Percentiles rank a stretch among this genome's conserved stretches.
These are phyloP conservation scores for Spongilla lacustris DNA, from an alignment of 37 sponge, comb jelly and placozoan genomes.

Conservation along the genomic window DNA sequence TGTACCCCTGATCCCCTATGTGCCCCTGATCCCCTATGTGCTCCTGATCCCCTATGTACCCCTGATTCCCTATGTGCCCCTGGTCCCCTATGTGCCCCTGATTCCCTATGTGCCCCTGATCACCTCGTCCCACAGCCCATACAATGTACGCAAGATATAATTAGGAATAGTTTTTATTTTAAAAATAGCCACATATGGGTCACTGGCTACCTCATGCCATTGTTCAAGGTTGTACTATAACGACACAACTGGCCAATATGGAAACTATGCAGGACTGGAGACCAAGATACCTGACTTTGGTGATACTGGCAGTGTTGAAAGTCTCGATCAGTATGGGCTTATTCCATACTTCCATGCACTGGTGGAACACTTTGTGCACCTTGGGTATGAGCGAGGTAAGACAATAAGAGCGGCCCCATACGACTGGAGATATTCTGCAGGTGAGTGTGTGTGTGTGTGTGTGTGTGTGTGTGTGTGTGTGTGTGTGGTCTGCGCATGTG, in stretches of 20 bases:
- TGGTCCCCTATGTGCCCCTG: too few relatives aligned
- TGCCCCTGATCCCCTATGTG: too few relatives aligned
- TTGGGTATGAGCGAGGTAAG: constrained; percentile 70
- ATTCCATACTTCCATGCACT: constrained; percentile 23
- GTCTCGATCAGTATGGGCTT: constrained; percentile 31
- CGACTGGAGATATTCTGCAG: constrained; percentile 76
- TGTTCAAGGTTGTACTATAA: constrained; percentile 34
- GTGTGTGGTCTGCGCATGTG: background rate
- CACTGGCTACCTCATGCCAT: too few relatives aligned
- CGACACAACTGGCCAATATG: constrained; percentile 26
- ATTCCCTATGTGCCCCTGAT: too few relatives aligned
- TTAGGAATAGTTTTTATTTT: too few relatives aligned
- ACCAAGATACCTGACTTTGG: constrained; percentile 77
- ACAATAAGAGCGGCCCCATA: constrained; percentile 73
- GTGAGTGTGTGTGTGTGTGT: constrained; percentile 35
- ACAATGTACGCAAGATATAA: too few relatives aligned
- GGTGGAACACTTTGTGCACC: constrained; percentile 51
- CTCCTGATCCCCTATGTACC: too few relatives aligned
- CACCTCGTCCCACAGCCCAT: too few relatives aligned
- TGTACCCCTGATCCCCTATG: too few relatives aligned
- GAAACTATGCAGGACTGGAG: constrained; percentile 41
- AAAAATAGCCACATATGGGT: too few relatives aligned
- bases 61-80: too few relatives aligned
- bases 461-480: constrained; percentile 29
- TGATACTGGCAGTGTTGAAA: constrained; percentile 64